These are phyloP conservation scores for Aromia moschata DNA, from an alignment of 2,888 invertebrate species.

Conservation along the genomic window DNA sequence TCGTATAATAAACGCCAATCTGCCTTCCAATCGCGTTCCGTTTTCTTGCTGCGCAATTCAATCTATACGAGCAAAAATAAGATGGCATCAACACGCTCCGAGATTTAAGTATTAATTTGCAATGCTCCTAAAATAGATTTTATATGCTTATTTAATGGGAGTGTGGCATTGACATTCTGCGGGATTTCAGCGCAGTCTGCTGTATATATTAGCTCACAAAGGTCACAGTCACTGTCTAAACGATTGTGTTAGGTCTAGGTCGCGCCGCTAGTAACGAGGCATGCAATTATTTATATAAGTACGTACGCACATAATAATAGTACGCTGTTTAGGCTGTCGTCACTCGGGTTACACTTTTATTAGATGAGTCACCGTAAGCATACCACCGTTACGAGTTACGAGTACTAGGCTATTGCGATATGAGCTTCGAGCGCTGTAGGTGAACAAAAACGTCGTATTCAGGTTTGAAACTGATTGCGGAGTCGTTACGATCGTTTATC, in stretches of 20 bases:
- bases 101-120: not conserved
- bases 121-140: not conserved
- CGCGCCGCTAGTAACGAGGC: not conserved
- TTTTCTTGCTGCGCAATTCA: too few relatives aligned
- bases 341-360: not conserved
- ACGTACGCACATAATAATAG: not conserved
- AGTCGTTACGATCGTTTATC: too few relatives aligned
- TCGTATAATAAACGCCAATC: too few relatives aligned
- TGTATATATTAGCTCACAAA: not conserved
- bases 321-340: not conserved
- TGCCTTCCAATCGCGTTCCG: too few relatives aligned
- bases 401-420: not conserved
- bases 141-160: not conserved
- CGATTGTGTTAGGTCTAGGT: conserved; percentile 14
- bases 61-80: too few relatives aligned
- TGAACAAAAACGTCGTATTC: not conserved
- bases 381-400: not conserved
- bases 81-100: too few relatives aligned
- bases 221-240: conserved; percentile 12
- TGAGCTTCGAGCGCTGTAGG: not conserved
- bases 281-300: not conserved
- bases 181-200: conserved; percentile 1
- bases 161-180: conserved; percentile 9
- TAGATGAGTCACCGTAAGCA: not conserved
- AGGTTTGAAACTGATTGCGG: not conserved